phyloP scores from a whole-genome alignment of 2,888 invertebrate genomes.

The Bellardia pandia region DNA sequence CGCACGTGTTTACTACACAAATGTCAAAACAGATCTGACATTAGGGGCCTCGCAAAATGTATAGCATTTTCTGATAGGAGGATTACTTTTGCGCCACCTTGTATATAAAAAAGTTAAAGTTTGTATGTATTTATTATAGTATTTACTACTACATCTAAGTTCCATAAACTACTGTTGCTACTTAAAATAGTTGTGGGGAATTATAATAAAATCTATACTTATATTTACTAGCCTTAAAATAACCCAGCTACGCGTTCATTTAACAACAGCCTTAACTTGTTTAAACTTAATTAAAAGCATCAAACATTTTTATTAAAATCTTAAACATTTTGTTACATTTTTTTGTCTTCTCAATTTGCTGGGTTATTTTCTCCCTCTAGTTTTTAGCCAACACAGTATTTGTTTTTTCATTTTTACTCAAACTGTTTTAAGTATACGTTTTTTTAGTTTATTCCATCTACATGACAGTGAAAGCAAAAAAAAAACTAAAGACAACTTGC shows the following conservation, averaged over 20 bases:
- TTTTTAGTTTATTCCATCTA: neutral
- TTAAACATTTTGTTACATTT: neutral
- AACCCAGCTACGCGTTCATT: neutral
- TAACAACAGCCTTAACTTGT: neutral
- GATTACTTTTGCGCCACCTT: too few species aligned
- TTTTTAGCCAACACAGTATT: neutral
- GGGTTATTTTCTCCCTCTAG: conserved; percentile 1
- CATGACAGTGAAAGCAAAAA: conserved; percentile 9
- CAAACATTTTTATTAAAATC: too few species aligned
- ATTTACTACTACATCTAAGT: neutral
- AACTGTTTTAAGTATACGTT: conserved; percentile 19
- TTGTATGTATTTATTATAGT: neutral
- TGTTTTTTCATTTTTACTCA: neutral
- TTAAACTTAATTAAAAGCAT: too few species aligned
- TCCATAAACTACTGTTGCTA: neutral
- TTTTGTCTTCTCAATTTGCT: conserved; percentile 12
- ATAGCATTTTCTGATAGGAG: too few species aligned
- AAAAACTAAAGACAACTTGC: conserved; percentile 42
- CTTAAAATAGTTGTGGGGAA: neutral
- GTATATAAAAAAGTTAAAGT: too few species aligned
- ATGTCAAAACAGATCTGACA: too few species aligned
- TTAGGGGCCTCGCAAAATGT: too few species aligned
- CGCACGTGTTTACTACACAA: too few species aligned
- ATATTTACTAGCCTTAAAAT: neutral
- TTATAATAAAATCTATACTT: neutral